A percentile compares a stretch with the other conserved stretches of the same genome.
These are phyloP conservation scores for Thunnus albacares DNA, from an alignment of 2,797 vertebrate species.

Conservation along the genomic window DNA sequence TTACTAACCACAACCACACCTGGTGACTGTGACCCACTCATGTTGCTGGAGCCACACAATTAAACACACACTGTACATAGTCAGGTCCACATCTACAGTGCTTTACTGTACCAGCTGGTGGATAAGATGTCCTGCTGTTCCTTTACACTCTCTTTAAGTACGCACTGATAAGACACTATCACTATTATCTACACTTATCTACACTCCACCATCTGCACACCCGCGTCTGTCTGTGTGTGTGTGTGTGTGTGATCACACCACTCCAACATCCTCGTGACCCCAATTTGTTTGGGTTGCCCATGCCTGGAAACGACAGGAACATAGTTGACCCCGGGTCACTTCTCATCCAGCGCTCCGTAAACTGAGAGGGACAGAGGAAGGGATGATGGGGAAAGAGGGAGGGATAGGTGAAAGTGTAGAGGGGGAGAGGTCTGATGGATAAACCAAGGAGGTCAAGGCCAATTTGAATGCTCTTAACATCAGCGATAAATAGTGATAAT, in stretches of 20 bases:
- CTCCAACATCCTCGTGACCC: slow-evolving; percentile 65
- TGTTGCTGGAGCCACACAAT: slow-evolving; percentile 6
- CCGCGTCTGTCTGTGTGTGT: neutral
- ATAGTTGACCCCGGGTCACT: slow-evolving; percentile 68
- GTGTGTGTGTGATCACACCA: slow-evolving; percentile 33
- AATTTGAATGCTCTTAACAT: slow-evolving; percentile 56
- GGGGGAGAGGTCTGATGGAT: neutral
- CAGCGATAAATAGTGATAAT: slow-evolving; percentile 51
- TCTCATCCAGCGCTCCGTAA: slow-evolving; percentile 68
- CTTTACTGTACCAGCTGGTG: slow-evolving; percentile 22
- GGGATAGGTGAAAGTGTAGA: slow-evolving; percentile 35
- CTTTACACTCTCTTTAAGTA: slow-evolving; percentile 42
- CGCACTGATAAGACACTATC: slow-evolving; percentile 39
- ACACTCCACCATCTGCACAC: slow-evolving; percentile 21
- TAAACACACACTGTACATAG: neutral
- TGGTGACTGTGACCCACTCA: slow-evolving; percentile 44
- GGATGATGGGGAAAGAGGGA: slow-evolving; percentile 39
- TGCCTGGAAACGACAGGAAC: slow-evolving; percentile 70
- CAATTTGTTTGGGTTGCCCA: slow-evolving; percentile 75
- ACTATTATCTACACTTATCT: slow-evolving; percentile 38
- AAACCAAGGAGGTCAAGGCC: slow-evolving; percentile 44
- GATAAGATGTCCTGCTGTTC: slow-evolving; percentile 22
- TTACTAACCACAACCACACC: slow-evolving; percentile 51
- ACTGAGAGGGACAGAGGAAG: slow-evolving; percentile 59
- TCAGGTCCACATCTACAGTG: neutral